These are phyloP conservation scores for Cinara cedri DNA, from an alignment of 2,888 invertebrate genomes.

Conservation along the genomic window DNA sequence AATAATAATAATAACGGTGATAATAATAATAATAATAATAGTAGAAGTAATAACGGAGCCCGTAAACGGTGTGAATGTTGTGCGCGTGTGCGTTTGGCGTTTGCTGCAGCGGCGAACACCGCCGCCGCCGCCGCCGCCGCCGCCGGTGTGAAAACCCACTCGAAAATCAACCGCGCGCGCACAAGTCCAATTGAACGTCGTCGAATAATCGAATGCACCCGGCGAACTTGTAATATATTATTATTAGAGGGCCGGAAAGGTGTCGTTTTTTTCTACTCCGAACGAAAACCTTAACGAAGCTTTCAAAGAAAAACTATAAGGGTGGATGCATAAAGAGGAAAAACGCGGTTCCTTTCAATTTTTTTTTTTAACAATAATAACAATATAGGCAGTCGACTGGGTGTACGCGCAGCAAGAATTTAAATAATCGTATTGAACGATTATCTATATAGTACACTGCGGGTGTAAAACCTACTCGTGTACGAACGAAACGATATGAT, in stretches of 20 bases:
- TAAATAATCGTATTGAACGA: too few relatives aligned
- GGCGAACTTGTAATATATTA: neutral
- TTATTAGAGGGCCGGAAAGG: too few relatives aligned
- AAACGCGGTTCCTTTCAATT: too few relatives aligned
- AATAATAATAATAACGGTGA: neutral
- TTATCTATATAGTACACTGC: too few relatives aligned
- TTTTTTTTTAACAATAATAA: too few relatives aligned
- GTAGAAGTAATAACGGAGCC: neutral
- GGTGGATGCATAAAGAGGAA: too few relatives aligned
- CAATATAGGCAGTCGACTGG: too few relatives aligned
- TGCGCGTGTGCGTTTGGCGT: neutral
- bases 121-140: too few relatives aligned
- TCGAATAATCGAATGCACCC: neutral
- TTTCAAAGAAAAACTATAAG: neutral
- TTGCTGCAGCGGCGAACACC: too few relatives aligned
- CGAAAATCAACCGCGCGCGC: conserved; percentile 12
- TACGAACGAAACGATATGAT: too few relatives aligned
- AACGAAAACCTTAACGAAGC: neutral
- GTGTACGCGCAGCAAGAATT: too few relatives aligned
- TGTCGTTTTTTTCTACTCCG: neutral
- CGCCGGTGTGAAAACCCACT: neutral
- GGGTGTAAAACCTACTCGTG: too few relatives aligned
- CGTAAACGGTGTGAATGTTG: conserved; percentile 19
- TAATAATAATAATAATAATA: neutral
- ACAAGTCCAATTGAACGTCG: neutral